Percentiles rank a stretch among this genome's conserved stretches.
Evolutionary conservation across 2,113 vertebrate genomes (phyloP).

Genomic region (Peucedramus taeniatus): DNA sequence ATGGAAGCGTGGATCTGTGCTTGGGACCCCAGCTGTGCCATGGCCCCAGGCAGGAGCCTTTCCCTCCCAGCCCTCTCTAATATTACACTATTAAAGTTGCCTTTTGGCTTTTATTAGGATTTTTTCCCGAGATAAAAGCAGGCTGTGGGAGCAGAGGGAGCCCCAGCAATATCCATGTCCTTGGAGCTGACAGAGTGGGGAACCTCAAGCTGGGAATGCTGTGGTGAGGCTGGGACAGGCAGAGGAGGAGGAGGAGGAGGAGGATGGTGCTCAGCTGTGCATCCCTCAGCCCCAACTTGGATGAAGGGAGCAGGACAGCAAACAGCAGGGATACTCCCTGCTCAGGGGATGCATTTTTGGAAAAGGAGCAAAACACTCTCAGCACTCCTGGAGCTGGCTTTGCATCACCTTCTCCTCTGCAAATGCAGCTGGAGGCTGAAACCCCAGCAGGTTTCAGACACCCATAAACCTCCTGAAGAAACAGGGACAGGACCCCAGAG

Average conservation of each 20-base stretch:
- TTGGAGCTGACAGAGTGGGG: slow-evolving; percentile 5
- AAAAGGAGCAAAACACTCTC: not conserved
- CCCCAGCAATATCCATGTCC: not conserved
- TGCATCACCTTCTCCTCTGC: not conserved
- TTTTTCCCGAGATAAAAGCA: slow-evolving; percentile 25
- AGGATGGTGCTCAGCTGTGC: not conserved
- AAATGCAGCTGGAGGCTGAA: not conserved
- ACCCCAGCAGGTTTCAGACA: not conserved
- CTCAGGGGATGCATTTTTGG: not conserved
- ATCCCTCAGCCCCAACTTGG: not conserved
- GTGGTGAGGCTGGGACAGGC: rapidly evolving
- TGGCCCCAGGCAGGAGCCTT: not conserved
- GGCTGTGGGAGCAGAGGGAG: not conserved
- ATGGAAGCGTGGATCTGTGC: rapidly evolving
- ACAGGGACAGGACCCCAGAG: not conserved
- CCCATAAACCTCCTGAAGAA: not conserved
- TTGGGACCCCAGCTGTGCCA: not conserved
- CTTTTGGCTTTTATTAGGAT: slow-evolving; percentile 2
- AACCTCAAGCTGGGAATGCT: not conserved
- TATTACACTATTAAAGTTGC: slow-evolving; percentile 4
- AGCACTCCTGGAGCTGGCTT: not conserved
- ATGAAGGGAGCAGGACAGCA: not conserved
- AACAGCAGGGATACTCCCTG: not conserved
- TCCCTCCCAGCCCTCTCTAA: not conserved
- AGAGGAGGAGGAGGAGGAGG: not conserved